Percentiles rank a stretch among this genome's conserved stretches.
Evolutionary conservation across 2,888 invertebrate species (phyloP).

Genomic region (Agelastica alni): DNA sequence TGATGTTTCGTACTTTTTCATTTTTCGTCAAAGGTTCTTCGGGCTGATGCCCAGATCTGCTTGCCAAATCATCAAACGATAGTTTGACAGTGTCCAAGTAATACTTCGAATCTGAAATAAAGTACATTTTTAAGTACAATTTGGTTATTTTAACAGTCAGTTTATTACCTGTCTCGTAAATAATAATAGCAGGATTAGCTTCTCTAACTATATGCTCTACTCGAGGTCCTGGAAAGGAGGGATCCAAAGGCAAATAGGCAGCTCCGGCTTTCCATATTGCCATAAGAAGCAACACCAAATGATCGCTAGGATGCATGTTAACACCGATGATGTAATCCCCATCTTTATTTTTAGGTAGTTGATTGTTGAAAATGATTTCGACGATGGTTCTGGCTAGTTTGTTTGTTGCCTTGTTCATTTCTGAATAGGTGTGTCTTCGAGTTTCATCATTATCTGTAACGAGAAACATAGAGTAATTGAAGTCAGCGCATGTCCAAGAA

Average conservation of each 20-base stretch:
- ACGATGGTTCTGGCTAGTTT: slow-evolving; percentile 63
- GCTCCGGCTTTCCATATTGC: slow-evolving; percentile 82
- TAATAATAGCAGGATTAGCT: slow-evolving; percentile 69
- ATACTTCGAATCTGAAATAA: slow-evolving; percentile 42
- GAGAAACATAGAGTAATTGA: background rate
- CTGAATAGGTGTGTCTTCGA: slow-evolving; percentile 57
- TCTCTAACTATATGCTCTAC: slow-evolving; percentile 77
- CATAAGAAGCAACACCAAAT: slow-evolving; percentile 67
- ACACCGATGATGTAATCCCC: slow-evolving; percentile 77
- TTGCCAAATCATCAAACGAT: slow-evolving; percentile 59
- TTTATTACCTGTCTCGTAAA: slow-evolving; percentile 67
- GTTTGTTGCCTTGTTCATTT: slow-evolving; percentile 63
- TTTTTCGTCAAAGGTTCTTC: slow-evolving; percentile 34
- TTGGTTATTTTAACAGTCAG: background rate
- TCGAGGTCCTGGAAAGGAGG: slow-evolving; percentile 70
- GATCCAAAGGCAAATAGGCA: slow-evolving; percentile 83
- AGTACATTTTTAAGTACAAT: too few species aligned
- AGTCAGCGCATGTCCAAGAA: too few species aligned
- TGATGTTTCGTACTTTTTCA: slow-evolving; percentile 48
- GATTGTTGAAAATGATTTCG: slow-evolving; percentile 52
- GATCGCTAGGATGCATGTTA: slow-evolving; percentile 77
- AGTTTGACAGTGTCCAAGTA: slow-evolving; percentile 46
- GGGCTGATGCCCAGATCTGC: slow-evolving; percentile 57
- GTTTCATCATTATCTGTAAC: slow-evolving; percentile 38
- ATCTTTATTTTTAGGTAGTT: slow-evolving; percentile 63